A percentile compares a stretch with the other conserved stretches of the same genome.
These are phyloP conservation scores for Colletes gigas DNA, from an alignment of 1,140 invertebrate species.

Conservation along the genomic window DNA sequence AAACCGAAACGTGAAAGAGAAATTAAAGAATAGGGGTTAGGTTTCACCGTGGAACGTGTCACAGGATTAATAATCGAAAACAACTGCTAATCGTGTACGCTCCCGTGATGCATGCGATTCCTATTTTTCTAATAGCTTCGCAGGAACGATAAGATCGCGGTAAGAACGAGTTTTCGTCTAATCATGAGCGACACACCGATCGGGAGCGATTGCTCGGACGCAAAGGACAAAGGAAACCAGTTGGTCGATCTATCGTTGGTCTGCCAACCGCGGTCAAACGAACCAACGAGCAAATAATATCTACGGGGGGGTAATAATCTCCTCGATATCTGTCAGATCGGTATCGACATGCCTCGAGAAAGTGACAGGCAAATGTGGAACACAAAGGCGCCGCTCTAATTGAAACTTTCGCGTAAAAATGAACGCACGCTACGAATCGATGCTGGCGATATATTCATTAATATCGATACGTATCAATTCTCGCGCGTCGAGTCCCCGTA, in stretches of 20 bases:
- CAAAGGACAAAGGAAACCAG: conserved; percentile 4
- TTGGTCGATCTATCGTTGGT: no score
- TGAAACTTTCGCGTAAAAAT: neutral
- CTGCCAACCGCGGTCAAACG: neutral
- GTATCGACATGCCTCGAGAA: neutral
- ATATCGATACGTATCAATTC: no score
- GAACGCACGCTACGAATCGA: neutral
- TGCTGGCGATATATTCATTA: no score
- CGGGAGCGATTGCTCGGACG: neutral
- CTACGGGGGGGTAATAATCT: neutral
- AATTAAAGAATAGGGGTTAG: no score
- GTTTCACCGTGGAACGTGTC: no score
- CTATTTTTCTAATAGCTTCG: neutral
- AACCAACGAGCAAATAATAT: neutral
- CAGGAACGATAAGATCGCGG: neutral
- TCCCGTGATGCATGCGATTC: no score
- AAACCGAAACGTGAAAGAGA: no score
- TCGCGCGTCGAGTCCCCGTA: no score
- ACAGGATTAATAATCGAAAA: no score
- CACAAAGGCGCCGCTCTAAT: neutral
- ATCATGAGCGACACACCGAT: neutral
- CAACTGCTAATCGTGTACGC: no score
- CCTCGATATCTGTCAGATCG: neutral
- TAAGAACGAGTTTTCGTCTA: neutral
- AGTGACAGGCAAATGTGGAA: no score